A percentile compares a stretch with the other conserved stretches of the same genome.
phyloP scores from a whole-genome alignment of 1,140 invertebrate genomes.

The Drosophila pachea region DNA sequence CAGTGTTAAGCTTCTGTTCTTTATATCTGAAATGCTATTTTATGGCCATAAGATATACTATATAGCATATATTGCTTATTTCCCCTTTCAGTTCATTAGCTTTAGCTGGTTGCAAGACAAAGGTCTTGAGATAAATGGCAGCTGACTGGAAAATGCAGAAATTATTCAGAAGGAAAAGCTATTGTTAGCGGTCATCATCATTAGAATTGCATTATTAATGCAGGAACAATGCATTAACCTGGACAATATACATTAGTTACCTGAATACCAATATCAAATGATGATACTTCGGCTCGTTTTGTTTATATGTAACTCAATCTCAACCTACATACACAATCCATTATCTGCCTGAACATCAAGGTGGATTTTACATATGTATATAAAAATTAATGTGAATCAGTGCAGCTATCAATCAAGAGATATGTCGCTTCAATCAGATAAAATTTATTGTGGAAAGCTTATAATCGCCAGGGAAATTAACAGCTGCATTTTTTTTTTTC shows the following conservation, averaged over 20 bases:
- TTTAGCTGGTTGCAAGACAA: slow-evolving; percentile 4
- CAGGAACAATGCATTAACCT: not conserved
- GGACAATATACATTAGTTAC: not conserved
- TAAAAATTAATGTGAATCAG: slow-evolving; percentile 17
- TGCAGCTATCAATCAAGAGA: slow-evolving; percentile 26
- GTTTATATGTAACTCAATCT: too few relatives aligned
- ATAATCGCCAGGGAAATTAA: not conserved
- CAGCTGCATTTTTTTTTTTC: not conserved
- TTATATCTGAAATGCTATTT: slow-evolving; percentile 10
- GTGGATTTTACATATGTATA: not conserved
- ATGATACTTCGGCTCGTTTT: too few relatives aligned
- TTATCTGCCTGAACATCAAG: too few relatives aligned
- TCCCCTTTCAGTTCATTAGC: not conserved
- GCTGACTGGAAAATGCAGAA: slow-evolving; percentile 3
- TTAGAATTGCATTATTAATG: slow-evolving; percentile 10
- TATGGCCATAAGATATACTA: slow-evolving; percentile 1
- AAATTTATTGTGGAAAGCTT: not conserved
- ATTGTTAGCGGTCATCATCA: slow-evolving; percentile 5
- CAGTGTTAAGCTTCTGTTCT: slow-evolving; percentile 11
- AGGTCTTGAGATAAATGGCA: not conserved
- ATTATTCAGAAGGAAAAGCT: slow-evolving; percentile 14
- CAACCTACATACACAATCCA: too few relatives aligned
- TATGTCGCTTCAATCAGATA: not conserved
- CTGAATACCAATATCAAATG: too few relatives aligned
- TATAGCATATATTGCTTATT: not conserved